Percentiles rank a stretch among this genome's conserved stretches.
Evolutionary conservation across 2,797 vertebrate species (phyloP).

Genomic region (Chelonia mydas): DNA sequence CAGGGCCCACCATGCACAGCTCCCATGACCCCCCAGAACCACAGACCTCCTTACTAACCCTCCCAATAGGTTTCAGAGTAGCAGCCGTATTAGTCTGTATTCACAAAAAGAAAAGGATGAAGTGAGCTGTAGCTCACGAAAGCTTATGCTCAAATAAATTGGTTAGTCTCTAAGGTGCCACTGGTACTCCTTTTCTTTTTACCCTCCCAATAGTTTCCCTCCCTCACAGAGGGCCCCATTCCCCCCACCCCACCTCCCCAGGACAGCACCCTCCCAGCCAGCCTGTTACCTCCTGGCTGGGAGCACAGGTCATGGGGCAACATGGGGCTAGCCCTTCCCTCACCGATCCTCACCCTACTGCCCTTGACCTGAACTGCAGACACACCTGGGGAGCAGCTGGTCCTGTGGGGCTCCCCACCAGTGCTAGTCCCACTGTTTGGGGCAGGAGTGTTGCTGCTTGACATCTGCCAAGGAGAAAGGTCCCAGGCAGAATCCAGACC

Average conservation of each 20-base stretch:
- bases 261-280: neutral
- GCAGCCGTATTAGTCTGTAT: too few species aligned
- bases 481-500: too few species aligned
- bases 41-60: neutral
- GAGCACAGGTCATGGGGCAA: neutral
- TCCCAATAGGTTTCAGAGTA: too few species aligned
- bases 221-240: neutral
- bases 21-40: neutral
- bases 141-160: too few species aligned
- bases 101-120: too few species aligned
- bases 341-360: neutral
- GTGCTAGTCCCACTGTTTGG: neutral
- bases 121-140: too few species aligned
- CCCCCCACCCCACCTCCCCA: neutral
- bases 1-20: neutral
- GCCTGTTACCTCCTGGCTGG: neutral
- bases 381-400: neutral
- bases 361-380: neutral
- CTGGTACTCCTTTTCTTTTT: too few species aligned
- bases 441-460: neutral
- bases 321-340: neutral
- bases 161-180: too few species aligned
- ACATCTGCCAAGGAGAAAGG: neutral
- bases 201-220: neutral
- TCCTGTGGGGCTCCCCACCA: neutral